Percentiles rank a stretch among this genome's conserved stretches.
These are phyloP conservation scores for Lumbricus terrestris DNA, from an alignment of 2,888 invertebrate genomes.

Conservation along the genomic window DNA sequence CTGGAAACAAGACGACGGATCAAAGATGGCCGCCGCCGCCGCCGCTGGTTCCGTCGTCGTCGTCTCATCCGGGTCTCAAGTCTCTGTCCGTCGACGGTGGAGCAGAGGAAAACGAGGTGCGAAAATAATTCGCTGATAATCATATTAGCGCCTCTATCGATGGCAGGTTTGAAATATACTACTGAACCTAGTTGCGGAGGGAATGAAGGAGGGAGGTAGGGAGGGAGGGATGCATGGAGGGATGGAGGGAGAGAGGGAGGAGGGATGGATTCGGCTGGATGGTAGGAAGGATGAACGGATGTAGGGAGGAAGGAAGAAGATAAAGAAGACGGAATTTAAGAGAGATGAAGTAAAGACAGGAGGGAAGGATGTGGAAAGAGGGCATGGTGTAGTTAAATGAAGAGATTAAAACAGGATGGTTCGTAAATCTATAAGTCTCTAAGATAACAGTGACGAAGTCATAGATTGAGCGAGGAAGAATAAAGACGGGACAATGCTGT, in stretches of 20 bases:
- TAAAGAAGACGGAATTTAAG: not conserved
- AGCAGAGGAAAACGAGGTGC: not conserved
- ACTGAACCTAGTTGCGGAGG: not conserved
- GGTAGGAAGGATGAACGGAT: not conserved
- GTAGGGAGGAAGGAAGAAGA: not conserved
- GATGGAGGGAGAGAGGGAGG: not conserved
- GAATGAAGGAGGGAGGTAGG: not conserved
- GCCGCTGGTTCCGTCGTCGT: constrained; percentile 8
- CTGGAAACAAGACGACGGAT: not conserved
- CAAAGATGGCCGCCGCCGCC: constrained; percentile 11
- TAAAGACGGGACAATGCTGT: no score
- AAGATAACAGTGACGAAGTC: no score
- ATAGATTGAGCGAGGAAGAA: no score
- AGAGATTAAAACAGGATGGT: no score
- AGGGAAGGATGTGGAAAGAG: not conserved
- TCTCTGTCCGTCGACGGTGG: not conserved
- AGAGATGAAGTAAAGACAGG: not conserved
- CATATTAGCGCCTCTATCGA: not conserved
- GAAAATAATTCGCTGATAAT: not conserved
- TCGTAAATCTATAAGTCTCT: no score
- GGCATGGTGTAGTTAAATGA: not conserved
- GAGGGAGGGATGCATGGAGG: not conserved
- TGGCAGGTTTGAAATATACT: constrained; percentile 5
- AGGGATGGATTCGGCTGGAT: not conserved
- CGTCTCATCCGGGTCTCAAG: not conserved